Base-by-base conservation (phyloP, 2,888 invertebrate genomes). In the Tineola bisselliella region DNA sequence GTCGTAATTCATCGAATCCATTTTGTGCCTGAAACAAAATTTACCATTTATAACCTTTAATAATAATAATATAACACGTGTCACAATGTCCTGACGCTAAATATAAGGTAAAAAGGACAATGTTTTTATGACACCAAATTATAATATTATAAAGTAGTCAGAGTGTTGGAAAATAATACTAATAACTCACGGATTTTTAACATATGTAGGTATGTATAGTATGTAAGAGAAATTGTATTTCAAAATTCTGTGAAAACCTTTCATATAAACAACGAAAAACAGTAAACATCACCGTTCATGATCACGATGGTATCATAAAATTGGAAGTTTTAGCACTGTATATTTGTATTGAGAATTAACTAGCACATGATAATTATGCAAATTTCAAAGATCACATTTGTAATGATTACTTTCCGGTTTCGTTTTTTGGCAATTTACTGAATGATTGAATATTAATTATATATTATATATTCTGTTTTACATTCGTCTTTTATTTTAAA, bases 1-100 rank as follows among this genome's bases (percentile, higher is more conserved):
- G 91, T 62, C 96, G 90, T 59, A 98, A 88, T 77, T 97, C 97
- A 72, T 97, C 97, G 79, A 97, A 98, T 25, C 97, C 96, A 80
- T 94, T 94, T 82, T 95, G 94, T 64, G 93, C 96, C 97, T 97
- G 89, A 52, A 91, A 90, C 66, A 67, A 72, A 72, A 70, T 68
- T 25, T 25, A 25, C 4, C 25, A 25, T 64, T 63, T 64, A 59
- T 11, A 58, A 61, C 11, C 11, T 38, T 38, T 10, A 38, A 11
- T 11, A 38, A 38, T 10, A n/a, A n/a, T n/a, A n/a, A n/a, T n/a
- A n/a, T 25, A 25, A 25, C 25, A 25, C 25, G 6, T 25, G 6
- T 25, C 2, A 25, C 25, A 25, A n/a, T 25, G 25, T 6, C 6
- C 25, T 25, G 25, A 25, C 25, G n/a, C n/a, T n/a, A n/a, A n/a